Conservation (phyloP, 2,888 invertebrate genomes). For the Andrena dorsata region DNA sequence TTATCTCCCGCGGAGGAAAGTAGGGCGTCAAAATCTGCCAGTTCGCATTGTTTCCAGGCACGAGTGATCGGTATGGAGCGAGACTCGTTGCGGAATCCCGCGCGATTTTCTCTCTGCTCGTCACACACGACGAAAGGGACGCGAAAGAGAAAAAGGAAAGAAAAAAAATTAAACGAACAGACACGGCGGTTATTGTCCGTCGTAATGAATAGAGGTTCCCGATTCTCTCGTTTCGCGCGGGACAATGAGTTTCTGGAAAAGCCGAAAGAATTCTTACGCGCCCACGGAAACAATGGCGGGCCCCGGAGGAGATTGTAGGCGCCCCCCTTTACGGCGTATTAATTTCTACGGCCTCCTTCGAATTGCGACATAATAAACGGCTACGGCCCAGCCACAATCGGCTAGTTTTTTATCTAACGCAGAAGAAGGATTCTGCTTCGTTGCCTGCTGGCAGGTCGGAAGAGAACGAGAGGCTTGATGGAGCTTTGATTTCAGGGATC, state of each 20-base stretch:
- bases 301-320: constrained; percentile 36
- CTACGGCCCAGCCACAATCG: constrained; percentile 21
- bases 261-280: constrained; percentile 39
- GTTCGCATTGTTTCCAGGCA: constrained; percentile 23
- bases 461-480: too few relatives aligned
- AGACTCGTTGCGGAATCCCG: constrained; percentile 45
- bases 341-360: constrained; percentile 60
- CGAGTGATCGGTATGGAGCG: constrained; percentile 51
- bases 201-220: constrained; percentile 47
- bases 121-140: constrained; percentile 1
- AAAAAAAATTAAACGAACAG: not conserved
- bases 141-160: too few relatives aligned
- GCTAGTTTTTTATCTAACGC: constrained; percentile 25
- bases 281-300: constrained; percentile 51
- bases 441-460: constrained; percentile 1
- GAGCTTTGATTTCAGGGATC: too few relatives aligned
- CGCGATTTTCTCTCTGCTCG: constrained; percentile 44
- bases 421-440: constrained; percentile 3
- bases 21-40: constrained; percentile 55
- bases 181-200: constrained; percentile 43
- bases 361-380: constrained; percentile 58
- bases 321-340: constrained; percentile 42
- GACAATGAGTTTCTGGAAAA: constrained; percentile 60
- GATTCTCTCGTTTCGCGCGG: constrained; percentile 34
- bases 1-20: constrained; percentile 51